Evolutionary conservation across 53 echinoderm and acorn worm species (phyloP), one percentile per base, ranked within the genome.

Genomic region (Holothuria leucospilota): DNA sequence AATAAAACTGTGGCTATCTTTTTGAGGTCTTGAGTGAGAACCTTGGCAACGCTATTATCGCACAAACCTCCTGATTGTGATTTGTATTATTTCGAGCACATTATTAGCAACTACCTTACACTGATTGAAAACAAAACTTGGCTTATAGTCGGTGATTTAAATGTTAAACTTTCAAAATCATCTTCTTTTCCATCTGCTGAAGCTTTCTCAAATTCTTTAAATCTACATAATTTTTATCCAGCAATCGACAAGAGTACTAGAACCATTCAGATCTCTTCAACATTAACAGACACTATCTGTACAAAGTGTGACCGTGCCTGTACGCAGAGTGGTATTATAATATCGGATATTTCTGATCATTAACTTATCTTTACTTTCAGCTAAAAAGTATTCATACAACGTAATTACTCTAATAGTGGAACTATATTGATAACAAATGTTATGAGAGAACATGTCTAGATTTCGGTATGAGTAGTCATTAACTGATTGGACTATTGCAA

Each of bases 311-410:
- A 67, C 28, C 67, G 20, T 67, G 23, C 23, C 23, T 20, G 28
- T 13, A 29, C 28, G 67, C 67, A n/a, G 67, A 67, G 28, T 67
- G 67, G n/a, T n/a, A n/a, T n/a, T n/a, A n/a, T n/a, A n/a, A n/a
- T n/a, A n/a, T n/a, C n/a, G n/a, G n/a, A n/a, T 20, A 67, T 67
- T 67, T 67, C 67, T n/a, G 67, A 67, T 67, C 67, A 67, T n/a
- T 67, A 67, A 13, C 67, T 29, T n/a, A 14, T 67, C 23, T 67
- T 67, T 67, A n/a, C 23, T 67, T 15, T 67, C 28, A 20, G 2
- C 23, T 26, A 67, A 20, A 67, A 2, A 26, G 25, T 67, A 20
- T 67, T 67, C 23, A 67, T n/a, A 67, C 24, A 67, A 67, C 23
- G 23, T 67, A 67, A 20, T 68, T 25, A 20, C 68, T 68, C 68